phyloP scores from a whole-genome alignment of 2,113 vertebrate species.

The Petaurus breviceps region DNA sequence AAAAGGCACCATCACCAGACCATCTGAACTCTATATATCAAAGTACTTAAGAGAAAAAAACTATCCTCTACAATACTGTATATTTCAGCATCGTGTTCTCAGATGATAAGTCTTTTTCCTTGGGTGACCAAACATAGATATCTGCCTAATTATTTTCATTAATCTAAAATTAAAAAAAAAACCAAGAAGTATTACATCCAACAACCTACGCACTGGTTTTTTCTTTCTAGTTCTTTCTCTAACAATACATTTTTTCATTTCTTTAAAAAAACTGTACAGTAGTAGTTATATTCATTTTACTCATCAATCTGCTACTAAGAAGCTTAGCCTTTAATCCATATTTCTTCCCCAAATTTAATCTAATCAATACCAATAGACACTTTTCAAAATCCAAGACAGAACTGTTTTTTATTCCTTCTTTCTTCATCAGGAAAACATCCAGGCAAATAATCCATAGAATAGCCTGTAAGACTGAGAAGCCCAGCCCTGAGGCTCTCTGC shows the following conservation, averaged over 20 bases:
- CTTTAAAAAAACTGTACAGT: neutral
- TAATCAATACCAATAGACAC: neutral
- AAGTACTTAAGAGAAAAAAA: slow-evolving; percentile 9
- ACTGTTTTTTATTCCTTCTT: neutral
- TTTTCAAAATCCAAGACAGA: neutral
- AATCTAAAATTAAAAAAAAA: slow-evolving; percentile 57
- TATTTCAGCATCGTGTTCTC: slow-evolving; percentile 44
- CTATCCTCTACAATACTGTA: neutral
- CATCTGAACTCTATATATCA: slow-evolving; percentile 3
- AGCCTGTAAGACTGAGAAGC: neutral
- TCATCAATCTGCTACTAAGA: neutral
- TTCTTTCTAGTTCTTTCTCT: slow-evolving; percentile 7
- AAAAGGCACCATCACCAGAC: slow-evolving; percentile 49
- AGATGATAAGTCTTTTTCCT: slow-evolving; percentile 11
- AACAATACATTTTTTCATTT: slow-evolving; percentile 32
- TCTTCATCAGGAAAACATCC: neutral
- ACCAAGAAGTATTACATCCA: slow-evolving; percentile 19
- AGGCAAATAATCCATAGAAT: neutral
- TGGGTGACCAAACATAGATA: slow-evolving; percentile 31
- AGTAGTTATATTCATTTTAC: neutral
- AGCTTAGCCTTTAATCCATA: neutral
- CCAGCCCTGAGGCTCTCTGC: neutral
- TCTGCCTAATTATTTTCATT: slow-evolving; percentile 15
- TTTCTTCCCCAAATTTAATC: neutral
- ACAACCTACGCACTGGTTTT: slow-evolving; percentile 35